phyloP scores from a whole-genome alignment of 2,888 invertebrate genomes.

The Zonitis immaculata region DNA sequence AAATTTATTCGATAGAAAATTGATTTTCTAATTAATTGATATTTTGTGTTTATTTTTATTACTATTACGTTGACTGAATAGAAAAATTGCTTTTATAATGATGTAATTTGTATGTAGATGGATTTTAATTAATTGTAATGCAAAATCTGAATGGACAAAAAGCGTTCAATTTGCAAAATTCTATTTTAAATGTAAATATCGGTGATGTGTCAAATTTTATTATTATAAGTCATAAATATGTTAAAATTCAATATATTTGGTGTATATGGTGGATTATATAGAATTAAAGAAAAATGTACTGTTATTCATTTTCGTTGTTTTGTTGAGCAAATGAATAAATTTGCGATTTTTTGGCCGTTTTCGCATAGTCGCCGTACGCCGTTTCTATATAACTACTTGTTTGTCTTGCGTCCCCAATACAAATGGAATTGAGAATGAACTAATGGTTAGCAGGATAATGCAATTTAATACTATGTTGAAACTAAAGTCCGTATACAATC shows the following conservation, averaged over 20 bases:
- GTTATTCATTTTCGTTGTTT: too few relatives aligned
- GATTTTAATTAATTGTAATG: constrained; percentile 13
- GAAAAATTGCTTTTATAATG: constrained; percentile 14
- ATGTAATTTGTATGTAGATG: constrained; percentile 17
- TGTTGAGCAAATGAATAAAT: constrained; percentile 2
- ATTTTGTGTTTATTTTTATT: background rate
- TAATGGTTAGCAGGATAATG: constrained; percentile 21
- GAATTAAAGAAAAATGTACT: background rate
- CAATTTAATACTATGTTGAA: constrained; percentile 19
- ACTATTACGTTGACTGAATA: constrained; percentile 6
- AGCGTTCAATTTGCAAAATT: constrained; percentile 4
- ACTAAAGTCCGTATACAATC: constrained; percentile 18
- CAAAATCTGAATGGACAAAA: constrained; percentile 2
- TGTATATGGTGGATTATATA: background rate
- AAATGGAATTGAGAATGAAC: constrained; percentile 11
- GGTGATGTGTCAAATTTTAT: background rate
- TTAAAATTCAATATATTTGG: background rate
- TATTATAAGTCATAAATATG: background rate
- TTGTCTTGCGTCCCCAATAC: constrained; percentile 4
- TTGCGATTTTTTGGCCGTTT: background rate
- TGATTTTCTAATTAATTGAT: background rate
- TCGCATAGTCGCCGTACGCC: constrained; percentile 3
- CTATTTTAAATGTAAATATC: background rate
- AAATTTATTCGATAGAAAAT: constrained; percentile 1
- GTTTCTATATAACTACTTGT: constrained; percentile 1